Conservation (phyloP, 2,113 vertebrate species). For the Scortum barcoo region DNA sequence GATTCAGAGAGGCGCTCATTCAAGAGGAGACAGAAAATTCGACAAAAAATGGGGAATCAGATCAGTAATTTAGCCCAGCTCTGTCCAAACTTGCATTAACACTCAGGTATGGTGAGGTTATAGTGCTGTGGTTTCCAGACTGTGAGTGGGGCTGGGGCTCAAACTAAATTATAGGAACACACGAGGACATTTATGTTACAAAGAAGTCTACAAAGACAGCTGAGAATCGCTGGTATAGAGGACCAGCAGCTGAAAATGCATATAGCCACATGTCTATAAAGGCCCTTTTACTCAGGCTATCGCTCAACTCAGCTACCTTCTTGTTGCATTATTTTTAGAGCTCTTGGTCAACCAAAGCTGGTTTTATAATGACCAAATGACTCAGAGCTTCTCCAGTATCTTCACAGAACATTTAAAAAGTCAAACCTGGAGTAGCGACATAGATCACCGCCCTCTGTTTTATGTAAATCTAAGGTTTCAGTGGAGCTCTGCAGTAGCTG, state of each 20-base stretch:
- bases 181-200: not conserved
- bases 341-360: slow-evolving; percentile 14
- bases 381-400: slow-evolving; percentile 44
- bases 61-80: slow-evolving; percentile 33
- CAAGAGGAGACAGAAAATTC: slow-evolving; percentile 14
- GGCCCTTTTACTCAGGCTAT: not conserved
- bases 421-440: slow-evolving; percentile 35
- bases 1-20: slow-evolving; percentile 36
- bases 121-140: not conserved
- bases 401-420: slow-evolving; percentile 52
- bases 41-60: slow-evolving; percentile 18
- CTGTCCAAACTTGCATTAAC: slow-evolving; percentile 35
- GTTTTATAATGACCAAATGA: slow-evolving; percentile 45
- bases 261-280: not conserved
- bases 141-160: not conserved
- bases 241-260: not conserved
- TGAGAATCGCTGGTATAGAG: not conserved
- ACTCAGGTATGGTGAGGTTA: not conserved
- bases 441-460: slow-evolving; percentile 47
- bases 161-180: not conserved
- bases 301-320: not conserved
- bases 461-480: slow-evolving; percentile 57
- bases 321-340: not conserved
- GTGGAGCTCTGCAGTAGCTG: slow-evolving; percentile 40
- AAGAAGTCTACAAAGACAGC: not conserved